Evolutionary conservation across 2,113 vertebrate species (phyloP), one percentile per base, ranked within the genome.

Genomic region (Austrofundulus limnaeus): DNA sequence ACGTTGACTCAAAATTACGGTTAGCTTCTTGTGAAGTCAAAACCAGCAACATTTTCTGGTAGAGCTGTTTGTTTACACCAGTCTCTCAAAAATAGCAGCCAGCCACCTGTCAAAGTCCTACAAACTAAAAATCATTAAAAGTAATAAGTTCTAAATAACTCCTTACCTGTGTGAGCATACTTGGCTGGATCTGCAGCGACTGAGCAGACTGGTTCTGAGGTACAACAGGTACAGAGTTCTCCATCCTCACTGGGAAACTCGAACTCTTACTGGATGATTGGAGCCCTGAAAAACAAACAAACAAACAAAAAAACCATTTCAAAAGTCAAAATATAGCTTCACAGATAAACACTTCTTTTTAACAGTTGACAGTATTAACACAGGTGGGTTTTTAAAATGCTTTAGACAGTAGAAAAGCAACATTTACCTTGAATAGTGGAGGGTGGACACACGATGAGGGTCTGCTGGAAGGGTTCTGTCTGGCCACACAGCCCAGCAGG

Each of bases 401-500:
- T 3, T 28, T 28, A 28, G 25, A 28, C 25, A 28, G 12, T 8
- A 15, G 3, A 2, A 45, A 28, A 1, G 14, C 1, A 52, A 38
- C 2, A 25, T 34, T 34, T 90, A 99, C 97, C 97, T 95, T 98
- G 97, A 85, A 99, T 95, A 81, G 95, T 93, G 16, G 94, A 93
- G 19, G 96, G 94, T 0, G 97, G 97, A 89, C 97, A 99, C 77
- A 99, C 97, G 10, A 99, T 99, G 82, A 99, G 95, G 24, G 97
- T 98, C 92, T 99, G 97, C 88, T 98, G 97, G 89, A 98, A 96
- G 82, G 97, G 97, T 86, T 98, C 97, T 0, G 95, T 93, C 72
- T 96, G 95, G 85, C 94, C 93, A 69, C 96, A 98, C 70, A 99
- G 94, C 90, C 96, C 96, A 61, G 95, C 90, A 13, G 95, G 61